Evolutionary conservation across 2,797 vertebrate genomes (phyloP).

Genomic region (Pelodytes ibericus): DNA sequence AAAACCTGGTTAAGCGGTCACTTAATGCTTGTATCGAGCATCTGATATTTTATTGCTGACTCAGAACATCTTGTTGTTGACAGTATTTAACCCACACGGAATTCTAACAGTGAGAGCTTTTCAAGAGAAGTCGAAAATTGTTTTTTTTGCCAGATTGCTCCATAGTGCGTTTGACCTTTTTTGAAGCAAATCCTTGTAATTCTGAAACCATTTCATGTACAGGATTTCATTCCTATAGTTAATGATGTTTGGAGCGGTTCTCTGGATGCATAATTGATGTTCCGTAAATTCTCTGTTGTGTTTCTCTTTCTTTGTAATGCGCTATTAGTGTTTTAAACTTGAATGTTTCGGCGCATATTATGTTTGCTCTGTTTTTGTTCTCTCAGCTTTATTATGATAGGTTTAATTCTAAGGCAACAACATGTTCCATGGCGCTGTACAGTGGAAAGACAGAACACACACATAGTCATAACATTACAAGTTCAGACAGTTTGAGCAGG

Average conservation of each 20-base stretch:
- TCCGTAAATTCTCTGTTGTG: background rate
- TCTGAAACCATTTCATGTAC: conserved; percentile 34
- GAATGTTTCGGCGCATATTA: too few relatives aligned
- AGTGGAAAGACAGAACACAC: too few relatives aligned
- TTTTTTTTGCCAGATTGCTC: conserved; percentile 58
- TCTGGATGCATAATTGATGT: background rate
- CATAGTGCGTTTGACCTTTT: conserved; percentile 49
- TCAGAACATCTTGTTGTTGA: conserved; percentile 64
- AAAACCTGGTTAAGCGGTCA: conserved; percentile 67
- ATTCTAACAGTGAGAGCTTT: conserved; percentile 63
- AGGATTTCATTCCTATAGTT: conserved; percentile 14
- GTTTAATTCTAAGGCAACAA: too few relatives aligned
- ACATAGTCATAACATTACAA: too few relatives aligned
- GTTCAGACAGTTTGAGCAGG: too few relatives aligned
- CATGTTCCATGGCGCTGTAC: too few relatives aligned
- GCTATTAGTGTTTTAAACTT: too few relatives aligned
- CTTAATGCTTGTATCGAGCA: conserved; percentile 64
- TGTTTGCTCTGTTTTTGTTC: too few relatives aligned
- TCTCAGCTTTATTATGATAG: too few relatives aligned
- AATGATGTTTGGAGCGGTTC: background rate
- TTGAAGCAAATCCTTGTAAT: conserved; percentile 41
- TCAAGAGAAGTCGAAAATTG: conserved; percentile 57
- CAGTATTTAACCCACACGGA: conserved; percentile 70
- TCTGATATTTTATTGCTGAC: conserved; percentile 66
- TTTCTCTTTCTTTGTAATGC: background rate